Percentiles rank a stretch among this genome's conserved stretches.
phyloP scores from a whole-genome alignment of 2,888 invertebrate genomes.

The Idaea straminata region DNA sequence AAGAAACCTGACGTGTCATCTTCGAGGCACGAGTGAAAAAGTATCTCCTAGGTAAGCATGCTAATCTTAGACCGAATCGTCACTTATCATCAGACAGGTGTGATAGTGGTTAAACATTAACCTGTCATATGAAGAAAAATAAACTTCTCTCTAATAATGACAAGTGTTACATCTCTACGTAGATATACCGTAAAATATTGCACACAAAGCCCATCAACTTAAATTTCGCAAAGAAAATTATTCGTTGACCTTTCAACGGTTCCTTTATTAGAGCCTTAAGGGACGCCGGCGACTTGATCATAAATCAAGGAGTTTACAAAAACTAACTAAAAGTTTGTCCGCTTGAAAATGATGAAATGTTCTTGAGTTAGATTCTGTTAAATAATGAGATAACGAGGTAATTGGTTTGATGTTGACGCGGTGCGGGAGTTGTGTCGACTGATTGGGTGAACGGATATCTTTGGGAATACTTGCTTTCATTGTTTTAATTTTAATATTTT shows the following conservation, averaged over 20 bases:
- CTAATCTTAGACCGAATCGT: too few species aligned
- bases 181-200: constrained; percentile 29
- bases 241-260: constrained; percentile 55
- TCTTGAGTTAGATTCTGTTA: constrained; percentile 72
- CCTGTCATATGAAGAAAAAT: too few species aligned
- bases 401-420: constrained; percentile 45
- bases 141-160: neutral
- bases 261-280: constrained; percentile 65
- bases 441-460: neutral
- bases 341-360: constrained; percentile 72
- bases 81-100: too few species aligned
- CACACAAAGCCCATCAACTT: constrained; percentile 34
- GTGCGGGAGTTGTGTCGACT: constrained; percentile 3
- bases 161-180: neutral
- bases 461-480: neutral
- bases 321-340: constrained; percentile 72
- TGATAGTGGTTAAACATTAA: too few species aligned
- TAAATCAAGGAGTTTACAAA: constrained; percentile 74
- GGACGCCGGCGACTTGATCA: constrained; percentile 46
- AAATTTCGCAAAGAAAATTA: constrained; percentile 56
- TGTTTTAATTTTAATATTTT: neutral
- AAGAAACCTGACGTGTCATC: too few species aligned
- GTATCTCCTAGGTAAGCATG: too few species aligned
- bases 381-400: constrained; percentile 64
- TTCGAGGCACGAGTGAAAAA: too few species aligned